These are phyloP conservation scores for Corvus hawaiiensis DNA, from an alignment of 2,113 vertebrate genomes.

Conservation along the genomic window DNA sequence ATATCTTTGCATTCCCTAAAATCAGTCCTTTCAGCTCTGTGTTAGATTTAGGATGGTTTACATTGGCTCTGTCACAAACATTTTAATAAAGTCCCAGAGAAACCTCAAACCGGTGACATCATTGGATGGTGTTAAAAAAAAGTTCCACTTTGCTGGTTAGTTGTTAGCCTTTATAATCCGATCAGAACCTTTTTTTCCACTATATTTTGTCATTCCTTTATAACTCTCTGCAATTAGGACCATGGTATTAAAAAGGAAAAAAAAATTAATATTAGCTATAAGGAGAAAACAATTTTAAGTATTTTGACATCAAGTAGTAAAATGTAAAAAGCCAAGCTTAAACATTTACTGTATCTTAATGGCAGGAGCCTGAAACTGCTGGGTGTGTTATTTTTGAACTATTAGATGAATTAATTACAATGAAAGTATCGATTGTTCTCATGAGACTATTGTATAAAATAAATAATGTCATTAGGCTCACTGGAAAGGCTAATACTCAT, in stretches of 20 bases:
- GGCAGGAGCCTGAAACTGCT: neutral
- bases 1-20: conserved; percentile 93
- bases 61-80: conserved; percentile 95
- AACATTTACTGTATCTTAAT: neutral
- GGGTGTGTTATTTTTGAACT: neutral
- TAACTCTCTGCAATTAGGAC: conserved; percentile 64
- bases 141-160: conserved; percentile 71
- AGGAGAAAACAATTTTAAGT: conserved; percentile 59
- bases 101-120: conserved; percentile 93
- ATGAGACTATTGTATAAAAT: neutral
- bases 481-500: neutral
- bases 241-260: conserved; percentile 36
- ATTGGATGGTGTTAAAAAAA: conserved; percentile 84
- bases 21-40: conserved; percentile 90
- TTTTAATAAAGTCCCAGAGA: conserved; percentile 93
- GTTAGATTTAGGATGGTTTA: conserved; percentile 98
- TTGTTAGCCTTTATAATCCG: conserved; percentile 69
- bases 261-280: conserved; percentile 44
- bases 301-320: conserved; percentile 76
- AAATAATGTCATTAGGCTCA: conserved; percentile 3
- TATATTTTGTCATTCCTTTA: conserved; percentile 68
- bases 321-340: neutral
- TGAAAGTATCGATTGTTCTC: neutral
- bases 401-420: conserved; percentile 22
- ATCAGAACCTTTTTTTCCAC: conserved; percentile 43